These are phyloP conservation scores for Papilio polyxenes DNA, from an alignment of 1,140 invertebrate genomes.

Conservation along the genomic window DNA sequence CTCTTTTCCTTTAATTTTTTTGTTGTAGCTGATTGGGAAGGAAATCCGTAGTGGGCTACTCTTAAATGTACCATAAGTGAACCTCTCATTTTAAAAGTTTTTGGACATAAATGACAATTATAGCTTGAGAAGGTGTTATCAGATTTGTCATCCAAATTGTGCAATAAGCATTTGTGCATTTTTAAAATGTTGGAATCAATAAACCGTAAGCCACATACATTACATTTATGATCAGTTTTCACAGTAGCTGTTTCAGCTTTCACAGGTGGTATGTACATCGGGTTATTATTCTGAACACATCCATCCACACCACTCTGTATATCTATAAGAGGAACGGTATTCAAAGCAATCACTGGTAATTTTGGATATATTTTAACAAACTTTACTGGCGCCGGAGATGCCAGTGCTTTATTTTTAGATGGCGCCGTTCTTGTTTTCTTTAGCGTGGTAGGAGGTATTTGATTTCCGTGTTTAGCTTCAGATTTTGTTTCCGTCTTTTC, in stretches of 20 bases:
- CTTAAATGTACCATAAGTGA: conserved; percentile 90
- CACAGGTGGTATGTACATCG: conserved; percentile 49
- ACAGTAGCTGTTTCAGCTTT: conserved; percentile 64
- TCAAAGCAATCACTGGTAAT: conserved; percentile 69
- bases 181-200: conserved; percentile 85
- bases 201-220: conserved; percentile 87
- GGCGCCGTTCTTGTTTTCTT: conserved; percentile 57
- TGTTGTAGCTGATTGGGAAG: conserved; percentile 48
- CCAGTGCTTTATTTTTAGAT: conserved; percentile 69
- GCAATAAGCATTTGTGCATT: conserved; percentile 88
- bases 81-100: conserved; percentile 90
- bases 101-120: conserved; percentile 88
- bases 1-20: conserved; percentile 42
- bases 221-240: conserved; percentile 79
- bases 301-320: conserved; percentile 51
- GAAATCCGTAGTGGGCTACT: conserved; percentile 86
- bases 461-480: conserved; percentile 47
- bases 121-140: conserved; percentile 81
- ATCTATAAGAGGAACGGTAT: conserved; percentile 71
- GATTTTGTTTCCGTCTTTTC: conserved; percentile 43
- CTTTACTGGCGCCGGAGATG: conserved; percentile 64
- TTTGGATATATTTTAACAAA: conserved; percentile 76
- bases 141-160: conserved; percentile 83
- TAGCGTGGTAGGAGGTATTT: conserved; percentile 45
- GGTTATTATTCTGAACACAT: conserved; percentile 46